Conservation (phyloP, 2,797 vertebrate species). For the Sebastiscus albofasciatus region DNA sequence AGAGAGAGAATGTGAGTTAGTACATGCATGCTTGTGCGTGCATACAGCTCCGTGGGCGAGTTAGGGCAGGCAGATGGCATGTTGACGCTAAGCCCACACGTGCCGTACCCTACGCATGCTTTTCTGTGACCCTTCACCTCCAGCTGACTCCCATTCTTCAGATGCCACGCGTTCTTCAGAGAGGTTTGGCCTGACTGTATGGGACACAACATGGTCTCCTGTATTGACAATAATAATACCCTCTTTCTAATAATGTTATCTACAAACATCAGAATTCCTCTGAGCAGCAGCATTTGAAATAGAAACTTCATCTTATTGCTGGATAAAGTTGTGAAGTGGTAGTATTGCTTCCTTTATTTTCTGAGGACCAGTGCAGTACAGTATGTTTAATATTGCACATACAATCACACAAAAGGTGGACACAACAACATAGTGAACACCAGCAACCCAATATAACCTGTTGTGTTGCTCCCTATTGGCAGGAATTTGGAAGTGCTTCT, state of each 20-base stretch:
- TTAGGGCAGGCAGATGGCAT: conserved; percentile 68
- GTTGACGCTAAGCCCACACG: conserved; percentile 72
- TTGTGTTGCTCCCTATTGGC: too few relatives aligned
- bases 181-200: conserved; percentile 54
- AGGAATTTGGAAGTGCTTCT: too few relatives aligned
- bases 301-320: neutral
- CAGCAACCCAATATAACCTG: too few relatives aligned
- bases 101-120: conserved; percentile 61
- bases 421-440: neutral
- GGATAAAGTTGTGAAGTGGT: neutral
- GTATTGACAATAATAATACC: conserved; percentile 5
- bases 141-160: conserved; percentile 70
- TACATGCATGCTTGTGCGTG: conserved; percentile 40
- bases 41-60: conserved; percentile 63
- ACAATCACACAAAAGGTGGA: neutral
- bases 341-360: neutral
- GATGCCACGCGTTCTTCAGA: conserved; percentile 73
- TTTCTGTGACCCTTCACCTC: conserved; percentile 76
- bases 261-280: neutral
- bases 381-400: neutral
- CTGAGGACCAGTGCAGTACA: neutral
- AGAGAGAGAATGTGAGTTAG: conserved; percentile 18
- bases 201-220: conserved; percentile 26
- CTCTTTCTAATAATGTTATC: conserved; percentile 1
- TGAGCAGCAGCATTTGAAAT: neutral